Base-by-base conservation (phyloP, 2,888 invertebrate species). In the Eristalis pertinax region DNA sequence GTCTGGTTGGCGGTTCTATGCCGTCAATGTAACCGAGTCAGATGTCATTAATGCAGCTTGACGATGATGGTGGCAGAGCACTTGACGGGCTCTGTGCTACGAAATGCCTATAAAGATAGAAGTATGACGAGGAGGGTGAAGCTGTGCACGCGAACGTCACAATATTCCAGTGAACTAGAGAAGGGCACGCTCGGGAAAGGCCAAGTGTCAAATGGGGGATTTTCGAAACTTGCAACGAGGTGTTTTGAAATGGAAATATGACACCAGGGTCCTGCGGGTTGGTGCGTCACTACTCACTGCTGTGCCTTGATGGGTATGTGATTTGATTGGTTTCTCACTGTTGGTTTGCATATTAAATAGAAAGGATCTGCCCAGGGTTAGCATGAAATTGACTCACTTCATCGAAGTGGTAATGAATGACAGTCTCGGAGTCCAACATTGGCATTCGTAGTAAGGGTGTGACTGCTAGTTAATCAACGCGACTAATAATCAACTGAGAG, bases 11-110 rank as follows among this genome's bases (percentile, higher is more conserved):
- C 13, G 38, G 13, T 65, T 22, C 15, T 11, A 43, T 29, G 65
- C 64, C 58, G 26, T 70, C 64, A 58, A 64, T 41, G 76, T 76
- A 76, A 76, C 62, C 62, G 43, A 62, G 68, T 68, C 68, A 76
- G 62, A 41, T 50, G 29, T 19, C 62, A 19, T 38, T 75, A 26
- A 19, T 77, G 77, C 60, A 78, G 32, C 32, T 63, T 64, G 41
- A 70, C 58, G 56, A 8, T 58, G 69, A 63, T 70, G 68, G n/a
- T 43, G 65, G 60, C 38, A 43, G 73, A 62, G 22, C 29, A 22
- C 19, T 41, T 35, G 50, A 50, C 10, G 43, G 63, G 32, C 50
- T 72, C 41, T 38, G 38, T 38, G 38, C 13, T 15, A 7, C 13
- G n/a, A 26, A 5, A 10, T 50, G 29, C 29, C n/a, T 29, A 56